These are phyloP conservation scores for Drosophila affinis DNA, from an alignment of 2,888 invertebrate species.

Conservation along the genomic window DNA sequence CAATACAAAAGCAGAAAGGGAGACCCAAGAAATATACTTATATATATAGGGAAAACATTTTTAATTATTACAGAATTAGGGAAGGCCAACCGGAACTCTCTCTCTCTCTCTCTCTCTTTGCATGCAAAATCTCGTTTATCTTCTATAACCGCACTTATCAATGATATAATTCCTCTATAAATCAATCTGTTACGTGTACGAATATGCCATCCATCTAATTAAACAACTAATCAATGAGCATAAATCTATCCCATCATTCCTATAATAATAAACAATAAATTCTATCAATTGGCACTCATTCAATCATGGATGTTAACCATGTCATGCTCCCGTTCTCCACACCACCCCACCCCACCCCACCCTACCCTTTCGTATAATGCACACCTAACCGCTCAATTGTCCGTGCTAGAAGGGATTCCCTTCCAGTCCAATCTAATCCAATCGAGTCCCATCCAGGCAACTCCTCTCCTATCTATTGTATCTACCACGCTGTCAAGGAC, in stretches of 20 bases:
- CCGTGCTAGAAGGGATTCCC: constrained; percentile 43
- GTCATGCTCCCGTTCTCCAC: constrained; percentile 20
- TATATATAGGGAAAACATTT: no score
- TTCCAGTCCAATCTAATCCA: constrained; percentile 26
- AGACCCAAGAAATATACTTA: neutral
- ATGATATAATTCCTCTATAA: constrained; percentile 19
- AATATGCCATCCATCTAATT: neutral
- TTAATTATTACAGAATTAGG: no score
- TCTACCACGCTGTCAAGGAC: constrained; percentile 63
- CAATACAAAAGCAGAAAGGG: neutral
- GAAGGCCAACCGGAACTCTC: neutral
- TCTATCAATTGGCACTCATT: constrained; percentile 27
- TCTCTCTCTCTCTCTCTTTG: neutral
- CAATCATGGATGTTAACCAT: constrained; percentile 23
- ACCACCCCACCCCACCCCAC: no score
- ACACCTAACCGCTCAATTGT: constrained; percentile 61
- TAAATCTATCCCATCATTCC: constrained; percentile 6
- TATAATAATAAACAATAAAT: constrained; percentile 37
- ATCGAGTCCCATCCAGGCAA: constrained; percentile 40
- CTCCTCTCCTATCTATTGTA: constrained; percentile 4
- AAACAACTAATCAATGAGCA: constrained; percentile 2
- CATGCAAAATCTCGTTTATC: neutral
- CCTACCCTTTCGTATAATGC: constrained; percentile 26
- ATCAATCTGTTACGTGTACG: neutral
- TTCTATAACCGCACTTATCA: neutral